Percentiles rank a stretch among this genome's conserved stretches.
phyloP scores from a whole-genome alignment of 2,113 vertebrate genomes.

The Holacanthus passer region DNA sequence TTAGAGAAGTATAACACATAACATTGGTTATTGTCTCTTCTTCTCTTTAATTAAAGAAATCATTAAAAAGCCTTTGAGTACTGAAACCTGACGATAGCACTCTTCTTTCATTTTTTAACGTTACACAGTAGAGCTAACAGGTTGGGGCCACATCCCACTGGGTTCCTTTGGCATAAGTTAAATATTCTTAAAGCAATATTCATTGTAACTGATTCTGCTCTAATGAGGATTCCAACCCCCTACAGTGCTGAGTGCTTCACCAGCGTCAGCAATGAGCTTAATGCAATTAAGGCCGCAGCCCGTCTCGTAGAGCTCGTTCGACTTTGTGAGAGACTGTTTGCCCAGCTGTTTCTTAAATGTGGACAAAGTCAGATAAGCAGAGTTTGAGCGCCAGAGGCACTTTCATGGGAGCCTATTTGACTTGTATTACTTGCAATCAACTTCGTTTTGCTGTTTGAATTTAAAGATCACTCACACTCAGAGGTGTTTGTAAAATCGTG shows the following conservation, averaged over 20 bases:
- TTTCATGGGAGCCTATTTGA: constrained; percentile 28
- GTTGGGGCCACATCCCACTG: constrained; percentile 19
- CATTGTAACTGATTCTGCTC: constrained; percentile 64
- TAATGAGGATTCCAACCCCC: constrained; percentile 66
- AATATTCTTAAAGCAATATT: constrained; percentile 66
- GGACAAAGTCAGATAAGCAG: constrained; percentile 55
- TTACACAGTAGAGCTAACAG: constrained; percentile 12
- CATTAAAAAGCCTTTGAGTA: constrained; percentile 13
- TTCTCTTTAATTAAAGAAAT: constrained; percentile 7
- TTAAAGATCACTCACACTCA: constrained; percentile 8
- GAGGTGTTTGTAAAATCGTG: too few relatives aligned
- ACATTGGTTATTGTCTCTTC: constrained; percentile 9
- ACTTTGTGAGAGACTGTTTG: constrained; percentile 52
- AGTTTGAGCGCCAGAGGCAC: constrained; percentile 12
- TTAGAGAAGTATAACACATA: background rate
- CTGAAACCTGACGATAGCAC: background rate
- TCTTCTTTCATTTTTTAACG: constrained; percentile 14
- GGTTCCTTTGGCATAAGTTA: constrained; percentile 50
- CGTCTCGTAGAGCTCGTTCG: constrained; percentile 26
- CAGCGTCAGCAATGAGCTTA: constrained; percentile 67
- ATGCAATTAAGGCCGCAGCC: constrained; percentile 63
- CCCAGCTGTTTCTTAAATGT: constrained; percentile 55
- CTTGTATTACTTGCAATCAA: constrained; percentile 36
- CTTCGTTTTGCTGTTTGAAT: constrained; percentile 37
- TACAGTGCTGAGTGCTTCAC: constrained; percentile 54